These are phyloP conservation scores for Manis crassicaudata DNA, from an alignment of 2,797 vertebrate species.

Conservation along the genomic window DNA sequence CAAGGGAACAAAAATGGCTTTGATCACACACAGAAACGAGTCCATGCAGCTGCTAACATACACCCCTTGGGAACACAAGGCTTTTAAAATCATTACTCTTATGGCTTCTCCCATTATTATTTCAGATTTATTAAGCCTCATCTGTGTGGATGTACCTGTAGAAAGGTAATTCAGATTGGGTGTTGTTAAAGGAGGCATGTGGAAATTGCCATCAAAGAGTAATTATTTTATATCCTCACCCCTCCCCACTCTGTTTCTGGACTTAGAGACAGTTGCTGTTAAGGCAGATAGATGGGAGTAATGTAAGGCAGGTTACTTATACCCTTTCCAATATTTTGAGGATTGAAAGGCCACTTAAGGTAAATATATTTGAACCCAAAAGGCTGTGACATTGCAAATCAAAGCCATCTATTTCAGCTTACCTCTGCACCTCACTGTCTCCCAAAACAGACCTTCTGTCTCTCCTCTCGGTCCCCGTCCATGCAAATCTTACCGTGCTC, in stretches of 20 bases:
- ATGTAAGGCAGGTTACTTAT: neutral
- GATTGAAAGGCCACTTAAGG: neutral
- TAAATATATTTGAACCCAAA: neutral
- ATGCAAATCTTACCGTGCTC: neutral
- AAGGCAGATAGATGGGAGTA: neutral
- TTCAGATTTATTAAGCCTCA: slow-evolving; percentile 56
- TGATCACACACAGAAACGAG: slow-evolving; percentile 35
- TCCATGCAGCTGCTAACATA: neutral
- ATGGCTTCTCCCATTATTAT: slow-evolving; percentile 17
- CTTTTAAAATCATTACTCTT: slow-evolving; percentile 53
- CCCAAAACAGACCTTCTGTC: neutral
- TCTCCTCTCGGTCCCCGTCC: neutral
- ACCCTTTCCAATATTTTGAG: neutral
- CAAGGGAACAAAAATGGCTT: slow-evolving; percentile 16
- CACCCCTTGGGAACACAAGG: neutral
- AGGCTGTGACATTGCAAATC: neutral
- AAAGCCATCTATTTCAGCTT: neutral
- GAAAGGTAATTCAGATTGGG: slow-evolving; percentile 33
- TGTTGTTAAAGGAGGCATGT: slow-evolving; percentile 23
- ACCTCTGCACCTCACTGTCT: neutral
- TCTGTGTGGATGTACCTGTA: slow-evolving; percentile 15
- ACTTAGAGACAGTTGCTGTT: neutral
- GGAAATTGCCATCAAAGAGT: slow-evolving; percentile 23
- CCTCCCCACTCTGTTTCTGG: neutral
- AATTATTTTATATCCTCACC: slow-evolving; percentile 34